phyloP scores from a whole-genome alignment of 1,140 invertebrate species.

The Chironomus tepperi region DNA sequence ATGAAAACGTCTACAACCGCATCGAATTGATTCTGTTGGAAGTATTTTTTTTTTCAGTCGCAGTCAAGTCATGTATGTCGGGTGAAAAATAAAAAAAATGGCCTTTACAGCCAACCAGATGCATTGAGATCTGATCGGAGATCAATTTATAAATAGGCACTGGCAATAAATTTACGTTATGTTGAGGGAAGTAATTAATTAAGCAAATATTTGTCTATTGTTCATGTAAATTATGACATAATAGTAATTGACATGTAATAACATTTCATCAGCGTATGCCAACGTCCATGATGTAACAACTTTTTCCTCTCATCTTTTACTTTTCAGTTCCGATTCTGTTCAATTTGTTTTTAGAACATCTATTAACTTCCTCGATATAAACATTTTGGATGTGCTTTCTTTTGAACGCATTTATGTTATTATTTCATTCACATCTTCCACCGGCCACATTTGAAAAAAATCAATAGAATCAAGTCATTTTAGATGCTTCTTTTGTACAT shows the following conservation, averaged over 20 bases:
- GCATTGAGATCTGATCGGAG: background rate
- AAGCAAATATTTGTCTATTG: constrained; percentile 14
- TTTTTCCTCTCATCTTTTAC: too few relatives aligned
- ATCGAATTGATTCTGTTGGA: background rate
- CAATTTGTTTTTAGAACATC: constrained; percentile 11
- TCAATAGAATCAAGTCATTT: background rate
- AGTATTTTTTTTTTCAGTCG: background rate
- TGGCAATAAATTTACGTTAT: background rate
- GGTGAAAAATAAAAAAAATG: background rate
- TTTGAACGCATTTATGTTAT: background rate
- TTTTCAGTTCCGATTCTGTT: too few relatives aligned
- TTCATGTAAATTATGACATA: constrained; percentile 9
- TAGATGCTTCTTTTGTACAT: background rate
- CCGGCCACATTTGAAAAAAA: constrained; percentile 1
- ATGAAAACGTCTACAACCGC: background rate
- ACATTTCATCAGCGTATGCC: too few relatives aligned
- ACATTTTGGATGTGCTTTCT: background rate
- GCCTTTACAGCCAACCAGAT: background rate
- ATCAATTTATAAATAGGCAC: background rate
- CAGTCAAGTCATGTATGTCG: background rate
- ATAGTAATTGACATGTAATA: background rate
- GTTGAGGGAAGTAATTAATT: constrained; percentile 2
- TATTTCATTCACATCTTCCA: background rate
- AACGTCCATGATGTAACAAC: background rate
- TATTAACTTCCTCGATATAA: constrained; percentile 18